These are phyloP conservation scores for Drosophila rellima DNA, from an alignment of 2,888 invertebrate species.

Conservation along the genomic window DNA sequence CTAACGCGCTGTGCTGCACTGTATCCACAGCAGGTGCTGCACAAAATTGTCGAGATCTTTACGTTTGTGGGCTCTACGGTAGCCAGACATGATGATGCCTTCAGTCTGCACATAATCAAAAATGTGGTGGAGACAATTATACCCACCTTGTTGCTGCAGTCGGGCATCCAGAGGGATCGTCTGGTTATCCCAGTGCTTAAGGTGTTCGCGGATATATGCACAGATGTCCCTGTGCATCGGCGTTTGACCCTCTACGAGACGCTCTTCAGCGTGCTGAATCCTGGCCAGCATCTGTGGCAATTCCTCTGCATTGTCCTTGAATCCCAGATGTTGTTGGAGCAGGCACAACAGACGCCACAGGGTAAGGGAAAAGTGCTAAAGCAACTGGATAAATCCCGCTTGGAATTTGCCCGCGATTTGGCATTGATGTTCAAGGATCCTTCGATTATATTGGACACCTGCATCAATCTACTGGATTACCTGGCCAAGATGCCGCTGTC, in stretches of 20 bases:
- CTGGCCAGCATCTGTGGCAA: slow-evolving; percentile 89
- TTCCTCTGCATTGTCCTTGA: slow-evolving; percentile 91
- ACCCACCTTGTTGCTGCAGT: slow-evolving; percentile 91
- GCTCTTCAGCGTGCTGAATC: slow-evolving; percentile 90
- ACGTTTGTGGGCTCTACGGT: slow-evolving; percentile 98
- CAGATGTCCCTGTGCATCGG: slow-evolving; percentile 97
- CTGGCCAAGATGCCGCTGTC: slow-evolving; percentile 89
- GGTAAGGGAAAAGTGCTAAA: slow-evolving; percentile 13
- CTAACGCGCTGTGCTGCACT: slow-evolving; percentile 92
- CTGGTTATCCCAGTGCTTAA: slow-evolving; percentile 90
- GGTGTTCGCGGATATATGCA: slow-evolving; percentile 95
- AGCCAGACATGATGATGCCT: slow-evolving; percentile 96
- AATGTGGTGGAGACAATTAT: slow-evolving; percentile 96
- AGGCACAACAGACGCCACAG: slow-evolving; percentile 81
- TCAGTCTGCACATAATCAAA: slow-evolving; percentile 96
- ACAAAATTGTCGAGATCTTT: slow-evolving; percentile 98
- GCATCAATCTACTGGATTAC: slow-evolving; percentile 89
- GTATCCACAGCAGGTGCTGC: slow-evolving; percentile 93
- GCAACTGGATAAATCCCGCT: slow-evolving; percentile 85
- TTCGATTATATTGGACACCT: slow-evolving; percentile 88
- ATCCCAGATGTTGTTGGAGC: slow-evolving; percentile 88
- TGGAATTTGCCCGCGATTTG: slow-evolving; percentile 90
- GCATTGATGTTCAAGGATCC: slow-evolving; percentile 89
- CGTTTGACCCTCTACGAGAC: slow-evolving; percentile 92
- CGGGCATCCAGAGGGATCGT: slow-evolving; percentile 55